These are phyloP conservation scores for Oryzias celebensis DNA, from an alignment of 2,113 vertebrate genomes.

Conservation along the genomic window DNA sequence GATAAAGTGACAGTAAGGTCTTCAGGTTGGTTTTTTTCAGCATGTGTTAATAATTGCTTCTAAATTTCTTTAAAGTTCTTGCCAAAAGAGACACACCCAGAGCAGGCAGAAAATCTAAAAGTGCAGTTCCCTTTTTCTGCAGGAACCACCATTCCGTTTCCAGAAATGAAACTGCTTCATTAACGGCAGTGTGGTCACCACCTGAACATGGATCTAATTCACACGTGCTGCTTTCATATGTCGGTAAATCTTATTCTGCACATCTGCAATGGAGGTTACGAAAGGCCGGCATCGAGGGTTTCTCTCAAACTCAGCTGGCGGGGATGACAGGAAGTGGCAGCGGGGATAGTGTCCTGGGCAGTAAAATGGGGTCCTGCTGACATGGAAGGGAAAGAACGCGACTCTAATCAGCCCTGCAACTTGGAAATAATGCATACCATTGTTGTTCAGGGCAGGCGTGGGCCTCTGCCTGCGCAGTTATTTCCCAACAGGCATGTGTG, in stretches of 20 bases:
- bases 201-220: constrained; percentile 9
- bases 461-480: constrained; percentile 67
- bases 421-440: constrained; percentile 74
- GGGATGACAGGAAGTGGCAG: constrained; percentile 67
- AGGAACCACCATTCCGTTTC: constrained; percentile 43
- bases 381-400: constrained; percentile 73
- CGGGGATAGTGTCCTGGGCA: constrained; percentile 58
- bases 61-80: constrained; percentile 58
- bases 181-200: constrained; percentile 7
- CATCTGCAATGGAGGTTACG: constrained; percentile 1
- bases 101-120: constrained; percentile 53
- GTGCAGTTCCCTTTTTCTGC: constrained; percentile 63
- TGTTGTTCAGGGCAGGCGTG: constrained; percentile 68
- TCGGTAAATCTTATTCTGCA: too few relatives aligned
- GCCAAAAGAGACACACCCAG: constrained; percentile 72
- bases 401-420: constrained; percentile 68
- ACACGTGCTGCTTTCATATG: not conserved
- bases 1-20: constrained; percentile 5
- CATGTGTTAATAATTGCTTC: constrained; percentile 74
- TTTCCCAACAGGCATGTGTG: constrained; percentile 52
- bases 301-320: constrained; percentile 22
- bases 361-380: constrained; percentile 69
- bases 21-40: constrained; percentile 44
- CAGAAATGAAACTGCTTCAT: constrained; percentile 51
- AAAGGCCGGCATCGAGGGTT: constrained; percentile 7